phyloP scores from a whole-genome alignment of 2,888 invertebrate genomes.

The Lathronympha strigana region DNA sequence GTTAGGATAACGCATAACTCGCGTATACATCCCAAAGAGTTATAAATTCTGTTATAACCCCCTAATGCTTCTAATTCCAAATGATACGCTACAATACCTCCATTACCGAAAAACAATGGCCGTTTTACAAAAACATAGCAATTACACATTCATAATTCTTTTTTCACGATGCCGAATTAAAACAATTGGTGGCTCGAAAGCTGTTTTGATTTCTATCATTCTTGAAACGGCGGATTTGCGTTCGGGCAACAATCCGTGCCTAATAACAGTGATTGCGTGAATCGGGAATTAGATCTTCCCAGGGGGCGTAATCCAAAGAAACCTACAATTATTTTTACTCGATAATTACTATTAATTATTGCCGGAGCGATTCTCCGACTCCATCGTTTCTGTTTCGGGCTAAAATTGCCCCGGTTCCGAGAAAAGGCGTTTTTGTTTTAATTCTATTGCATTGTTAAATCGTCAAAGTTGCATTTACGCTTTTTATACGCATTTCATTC shows the following conservation, averaged over 20 bases:
- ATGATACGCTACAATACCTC: conserved; percentile 52
- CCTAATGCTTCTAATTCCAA: conserved; percentile 26
- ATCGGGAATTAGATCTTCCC: conserved; percentile 66
- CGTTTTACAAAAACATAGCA: conserved; percentile 66
- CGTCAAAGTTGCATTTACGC: conserved; percentile 43
- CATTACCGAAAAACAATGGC: conserved; percentile 70
- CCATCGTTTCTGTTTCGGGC: conserved; percentile 47
- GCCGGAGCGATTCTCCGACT: conserved; percentile 60
- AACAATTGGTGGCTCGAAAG: conserved; percentile 68
- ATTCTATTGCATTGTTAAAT: conserved; percentile 43
- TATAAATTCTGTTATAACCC: conserved; percentile 15
- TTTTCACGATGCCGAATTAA: conserved; percentile 70
- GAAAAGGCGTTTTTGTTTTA: conserved; percentile 42
- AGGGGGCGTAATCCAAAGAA: conserved; percentile 62
- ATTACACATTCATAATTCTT: conserved; percentile 77
- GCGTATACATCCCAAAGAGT: conserved; percentile 20
- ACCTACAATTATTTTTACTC: conserved; percentile 73
- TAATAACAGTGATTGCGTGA: conserved; percentile 70
- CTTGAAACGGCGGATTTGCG: conserved; percentile 53
- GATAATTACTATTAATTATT: conserved; percentile 73
- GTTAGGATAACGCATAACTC: conserved; percentile 45
- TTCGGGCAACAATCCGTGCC: conserved; percentile 45
- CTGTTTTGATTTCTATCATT: conserved; percentile 69
- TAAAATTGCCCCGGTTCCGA: conserved; percentile 42
- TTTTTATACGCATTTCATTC: conserved; percentile 37